These are phyloP conservation scores for Rhagophthalmus giganteus DNA, from an alignment of 2,888 invertebrate species.

Conservation along the genomic window DNA sequence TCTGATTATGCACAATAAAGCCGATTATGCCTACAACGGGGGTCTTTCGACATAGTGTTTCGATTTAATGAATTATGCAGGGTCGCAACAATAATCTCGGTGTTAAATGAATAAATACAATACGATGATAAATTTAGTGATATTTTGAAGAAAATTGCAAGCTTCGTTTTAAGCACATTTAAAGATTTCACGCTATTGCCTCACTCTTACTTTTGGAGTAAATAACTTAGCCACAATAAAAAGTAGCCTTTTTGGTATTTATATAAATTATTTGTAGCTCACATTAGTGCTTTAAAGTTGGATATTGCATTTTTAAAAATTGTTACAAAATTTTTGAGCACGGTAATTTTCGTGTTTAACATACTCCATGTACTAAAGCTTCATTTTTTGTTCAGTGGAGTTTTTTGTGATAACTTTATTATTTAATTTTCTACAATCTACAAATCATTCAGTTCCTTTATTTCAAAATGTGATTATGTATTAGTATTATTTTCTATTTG, in stretches of 20 bases:
- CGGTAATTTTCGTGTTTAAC: not conserved
- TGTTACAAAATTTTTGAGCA: too few species aligned
- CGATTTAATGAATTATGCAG: slow-evolving; percentile 5
- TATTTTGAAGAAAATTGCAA: slow-evolving; percentile 14
- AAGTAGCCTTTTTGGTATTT: not conserved
- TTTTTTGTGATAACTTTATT: not conserved
- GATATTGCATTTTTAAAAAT: too few species aligned
- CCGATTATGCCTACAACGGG: slow-evolving; percentile 96
- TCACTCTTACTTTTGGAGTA: slow-evolving; percentile 7
- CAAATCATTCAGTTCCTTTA: not conserved
- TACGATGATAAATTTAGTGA: slow-evolving; percentile 21
- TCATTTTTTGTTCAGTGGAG: too few species aligned
- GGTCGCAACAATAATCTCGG: slow-evolving; percentile 22
- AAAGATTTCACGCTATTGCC: slow-evolving; percentile 8
- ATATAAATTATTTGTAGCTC: not conserved
- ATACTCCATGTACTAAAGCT: not conserved
- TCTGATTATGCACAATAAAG: slow-evolving; percentile 99
- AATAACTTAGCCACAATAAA: slow-evolving; percentile 13
- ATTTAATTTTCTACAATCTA: not conserved
- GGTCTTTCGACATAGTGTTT: slow-evolving; percentile 56
- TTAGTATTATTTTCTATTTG: not conserved
- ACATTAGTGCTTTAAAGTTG: not conserved
- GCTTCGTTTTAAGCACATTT: slow-evolving; percentile 18
- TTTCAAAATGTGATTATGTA: not conserved
- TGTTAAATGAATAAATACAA: slow-evolving; percentile 9